These are phyloP conservation scores for Musca domestica DNA, from an alignment of 1,140 invertebrate species.

Conservation along the genomic window DNA sequence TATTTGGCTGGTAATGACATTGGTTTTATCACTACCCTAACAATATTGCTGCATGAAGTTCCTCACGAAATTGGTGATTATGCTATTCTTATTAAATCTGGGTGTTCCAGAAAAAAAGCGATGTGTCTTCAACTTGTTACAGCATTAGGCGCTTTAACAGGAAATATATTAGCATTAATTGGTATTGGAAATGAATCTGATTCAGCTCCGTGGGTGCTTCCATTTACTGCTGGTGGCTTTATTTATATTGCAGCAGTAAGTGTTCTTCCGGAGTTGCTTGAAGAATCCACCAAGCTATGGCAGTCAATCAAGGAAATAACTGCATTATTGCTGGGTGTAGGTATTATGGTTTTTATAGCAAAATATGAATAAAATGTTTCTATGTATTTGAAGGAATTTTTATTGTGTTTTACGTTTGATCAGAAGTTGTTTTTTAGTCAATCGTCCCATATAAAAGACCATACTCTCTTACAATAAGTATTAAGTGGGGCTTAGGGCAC, in stretches of 20 bases:
- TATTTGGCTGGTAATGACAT: constrained; percentile 86
- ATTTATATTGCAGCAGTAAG: constrained; percentile 93
- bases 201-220: constrained; percentile 88
- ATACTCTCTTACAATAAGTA: too few species aligned
- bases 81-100: constrained; percentile 89
- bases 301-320: constrained; percentile 83
- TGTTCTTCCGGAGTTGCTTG: constrained; percentile 87
- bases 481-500: too few species aligned
- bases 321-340: constrained; percentile 74
- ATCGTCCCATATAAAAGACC: too few species aligned
- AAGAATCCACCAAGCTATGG: constrained; percentile 65
- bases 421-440: too few species aligned
- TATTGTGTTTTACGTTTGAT: too few species aligned
- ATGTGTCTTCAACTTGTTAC: constrained; percentile 89
- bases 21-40: constrained; percentile 87
- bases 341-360: constrained; percentile 72
- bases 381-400: too few species aligned
- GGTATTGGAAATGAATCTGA: constrained; percentile 63
- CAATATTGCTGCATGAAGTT: constrained; percentile 90
- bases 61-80: constrained; percentile 98
- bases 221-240: constrained; percentile 95
- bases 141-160: constrained; percentile 89
- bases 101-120: constrained; percentile 88
- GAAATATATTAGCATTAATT: constrained; percentile 71
- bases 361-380: constrained; percentile 49